A percentile compares a stretch with the other conserved stretches of the same genome.
Conservation (phyloP, 2,113 vertebrate species). For the Anarrhichthys ocellatus region DNA sequence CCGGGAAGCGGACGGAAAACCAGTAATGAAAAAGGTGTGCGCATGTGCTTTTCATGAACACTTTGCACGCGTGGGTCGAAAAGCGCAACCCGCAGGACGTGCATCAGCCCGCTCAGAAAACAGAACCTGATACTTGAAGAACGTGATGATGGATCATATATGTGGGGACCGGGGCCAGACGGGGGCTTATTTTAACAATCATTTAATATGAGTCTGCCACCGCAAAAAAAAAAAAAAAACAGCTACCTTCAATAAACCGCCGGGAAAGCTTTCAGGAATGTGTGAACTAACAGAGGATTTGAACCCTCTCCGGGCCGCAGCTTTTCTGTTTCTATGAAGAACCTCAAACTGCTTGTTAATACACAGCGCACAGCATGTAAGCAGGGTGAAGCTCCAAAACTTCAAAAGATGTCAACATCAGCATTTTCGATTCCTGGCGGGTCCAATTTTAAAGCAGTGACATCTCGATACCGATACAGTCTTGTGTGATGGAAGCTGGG, state of each 20-base stretch:
- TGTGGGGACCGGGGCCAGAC: slow-evolving; percentile 39
- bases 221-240: slow-evolving; percentile 20
- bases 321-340: slow-evolving; percentile 18
- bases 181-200: slow-evolving; percentile 74
- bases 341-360: slow-evolving; percentile 25
- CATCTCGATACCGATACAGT: background rate
- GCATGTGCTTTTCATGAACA: slow-evolving; percentile 61
- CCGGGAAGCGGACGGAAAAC: slow-evolving; percentile 45
- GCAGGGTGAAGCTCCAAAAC: slow-evolving; percentile 27
- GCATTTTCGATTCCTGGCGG: slow-evolving; percentile 31
- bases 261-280: slow-evolving; percentile 74
- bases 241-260: slow-evolving; percentile 68
- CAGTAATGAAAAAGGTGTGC: slow-evolving; percentile 73
- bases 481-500: slow-evolving; percentile 16
- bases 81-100: slow-evolving; percentile 37
- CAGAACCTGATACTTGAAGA: slow-evolving; percentile 54
- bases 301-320: slow-evolving; percentile 25
- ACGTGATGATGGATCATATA: slow-evolving; percentile 47
- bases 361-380: slow-evolving; percentile 20
- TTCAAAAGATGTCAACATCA: slow-evolving; percentile 25
- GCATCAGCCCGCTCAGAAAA: slow-evolving; percentile 58
- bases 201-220: slow-evolving; percentile 70
- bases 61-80: slow-evolving; percentile 47
- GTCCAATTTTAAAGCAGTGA: slow-evolving; percentile 28
- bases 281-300: slow-evolving; percentile 68